Conservation (phyloP, 2,797 vertebrate genomes). For the Echiichthys vipera region DNA sequence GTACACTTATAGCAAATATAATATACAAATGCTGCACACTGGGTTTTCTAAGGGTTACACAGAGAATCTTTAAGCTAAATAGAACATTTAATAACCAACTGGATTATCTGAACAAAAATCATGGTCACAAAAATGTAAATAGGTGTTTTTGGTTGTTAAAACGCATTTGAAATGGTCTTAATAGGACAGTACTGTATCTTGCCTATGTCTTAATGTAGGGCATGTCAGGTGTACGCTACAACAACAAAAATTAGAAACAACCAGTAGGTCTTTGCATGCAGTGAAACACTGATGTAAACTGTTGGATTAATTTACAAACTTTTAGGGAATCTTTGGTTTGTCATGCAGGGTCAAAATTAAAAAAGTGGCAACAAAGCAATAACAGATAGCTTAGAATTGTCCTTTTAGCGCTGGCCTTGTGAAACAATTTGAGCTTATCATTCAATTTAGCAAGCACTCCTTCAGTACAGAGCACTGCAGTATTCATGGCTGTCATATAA, state of each 20-base stretch:
- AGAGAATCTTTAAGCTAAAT: neutral
- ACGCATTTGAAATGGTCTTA: neutral
- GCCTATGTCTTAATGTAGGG: neutral
- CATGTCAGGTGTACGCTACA: neutral
- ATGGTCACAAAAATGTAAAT: neutral
- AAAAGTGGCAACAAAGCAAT: slow-evolving; percentile 18
- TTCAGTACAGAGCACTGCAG: slow-evolving; percentile 4
- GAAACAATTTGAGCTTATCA: slow-evolving; percentile 27
- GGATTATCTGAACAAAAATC: neutral
- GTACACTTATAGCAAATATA: too few species aligned
- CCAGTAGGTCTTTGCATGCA: neutral
- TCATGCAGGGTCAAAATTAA: neutral
- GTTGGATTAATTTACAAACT: neutral
- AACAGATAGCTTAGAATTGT: slow-evolving; percentile 17
- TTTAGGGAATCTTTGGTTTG: neutral
- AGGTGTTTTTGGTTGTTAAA: too few species aligned
- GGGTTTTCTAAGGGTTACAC: too few species aligned
- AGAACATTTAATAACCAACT: neutral
- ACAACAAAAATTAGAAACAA: too few species aligned
- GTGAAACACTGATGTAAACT: neutral
- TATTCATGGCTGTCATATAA: slow-evolving; percentile 26
- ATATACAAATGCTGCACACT: too few species aligned
- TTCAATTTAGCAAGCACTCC: slow-evolving; percentile 20
- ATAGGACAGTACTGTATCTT: neutral
- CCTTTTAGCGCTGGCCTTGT: slow-evolving; percentile 18